phyloP scores from a whole-genome alignment of 2,113 vertebrate genomes.

The Ceratotherium simum region DNA sequence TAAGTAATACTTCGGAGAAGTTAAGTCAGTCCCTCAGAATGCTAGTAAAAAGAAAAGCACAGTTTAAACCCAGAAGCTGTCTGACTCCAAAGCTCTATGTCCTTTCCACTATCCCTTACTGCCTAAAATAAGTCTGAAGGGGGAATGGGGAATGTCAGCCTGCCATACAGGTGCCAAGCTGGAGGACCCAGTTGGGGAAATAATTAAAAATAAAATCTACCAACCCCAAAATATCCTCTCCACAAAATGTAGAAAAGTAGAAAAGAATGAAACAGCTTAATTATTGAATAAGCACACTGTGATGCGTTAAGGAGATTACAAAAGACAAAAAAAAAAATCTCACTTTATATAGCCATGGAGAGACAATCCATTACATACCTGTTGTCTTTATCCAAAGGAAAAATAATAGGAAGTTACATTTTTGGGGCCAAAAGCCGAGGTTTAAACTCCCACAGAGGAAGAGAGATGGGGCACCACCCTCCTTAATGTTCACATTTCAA shows the following conservation, averaged over 20 bases:
- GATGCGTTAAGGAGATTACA: not conserved
- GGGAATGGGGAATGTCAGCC: not conserved
- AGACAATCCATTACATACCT: not conserved
- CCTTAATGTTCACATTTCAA: slow-evolving; percentile 21
- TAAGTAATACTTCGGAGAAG: not conserved
- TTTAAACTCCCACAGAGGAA: not conserved
- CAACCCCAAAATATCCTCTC: not conserved
- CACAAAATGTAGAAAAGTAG: not conserved
- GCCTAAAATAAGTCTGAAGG: not conserved
- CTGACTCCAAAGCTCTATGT: not conserved
- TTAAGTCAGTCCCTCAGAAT: not conserved
- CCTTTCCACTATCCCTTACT: not conserved
- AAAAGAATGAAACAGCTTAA: not conserved
- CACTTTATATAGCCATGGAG: not conserved
- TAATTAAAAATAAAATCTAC: slow-evolving; percentile 10
- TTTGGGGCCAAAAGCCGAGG: not conserved
- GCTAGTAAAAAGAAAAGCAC: not conserved
- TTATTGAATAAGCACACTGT: not conserved
- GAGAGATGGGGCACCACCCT: not conserved
- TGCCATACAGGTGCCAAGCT: not conserved
- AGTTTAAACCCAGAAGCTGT: not conserved
- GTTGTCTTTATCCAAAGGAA: slow-evolving; percentile 29
- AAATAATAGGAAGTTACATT: slow-evolving; percentile 35
- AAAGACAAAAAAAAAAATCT: not conserved
- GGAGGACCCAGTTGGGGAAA: not conserved